Conservation (phyloP, 2,888 invertebrate species). For the Acanthopleura granulata region DNA sequence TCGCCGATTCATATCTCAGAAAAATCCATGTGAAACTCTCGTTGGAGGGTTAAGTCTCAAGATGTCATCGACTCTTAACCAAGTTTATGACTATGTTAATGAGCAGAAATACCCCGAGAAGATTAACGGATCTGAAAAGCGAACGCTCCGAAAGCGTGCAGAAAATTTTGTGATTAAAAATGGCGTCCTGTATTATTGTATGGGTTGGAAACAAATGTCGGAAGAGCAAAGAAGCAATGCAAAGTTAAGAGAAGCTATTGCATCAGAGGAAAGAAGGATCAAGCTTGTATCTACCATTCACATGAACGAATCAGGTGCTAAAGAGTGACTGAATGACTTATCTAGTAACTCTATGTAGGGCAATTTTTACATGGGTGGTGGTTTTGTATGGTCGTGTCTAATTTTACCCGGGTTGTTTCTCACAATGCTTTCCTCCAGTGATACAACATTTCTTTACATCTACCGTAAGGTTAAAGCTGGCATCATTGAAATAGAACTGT, state of each 20-base stretch:
- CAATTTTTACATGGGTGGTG: no score
- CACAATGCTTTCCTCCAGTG: no score
- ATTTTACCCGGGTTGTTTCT: no score
- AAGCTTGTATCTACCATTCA: neutral
- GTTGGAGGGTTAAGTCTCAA: neutral
- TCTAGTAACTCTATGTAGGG: neutral
- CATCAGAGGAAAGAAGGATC: neutral
- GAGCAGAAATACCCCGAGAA: neutral
- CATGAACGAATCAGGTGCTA: neutral
- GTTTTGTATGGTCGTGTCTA: no score
- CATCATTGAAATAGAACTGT: no score
- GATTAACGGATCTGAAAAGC: neutral
- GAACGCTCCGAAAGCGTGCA: neutral
- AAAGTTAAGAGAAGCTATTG: constrained; percentile 2
- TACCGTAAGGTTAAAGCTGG: no score
- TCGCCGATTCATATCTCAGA: neutral
- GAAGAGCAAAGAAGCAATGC: neutral
- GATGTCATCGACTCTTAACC: neutral
- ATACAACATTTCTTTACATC: no score
- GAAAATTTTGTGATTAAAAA: constrained; percentile 15
- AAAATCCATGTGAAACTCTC: neutral
- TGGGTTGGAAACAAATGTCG: constrained; percentile 9
- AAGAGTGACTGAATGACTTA: neutral
- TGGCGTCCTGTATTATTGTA: constrained; percentile 11
- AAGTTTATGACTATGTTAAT: neutral